phyloP scores from a whole-genome alignment of 2,113 vertebrate genomes.

The Micronycteris hirsuta region DNA sequence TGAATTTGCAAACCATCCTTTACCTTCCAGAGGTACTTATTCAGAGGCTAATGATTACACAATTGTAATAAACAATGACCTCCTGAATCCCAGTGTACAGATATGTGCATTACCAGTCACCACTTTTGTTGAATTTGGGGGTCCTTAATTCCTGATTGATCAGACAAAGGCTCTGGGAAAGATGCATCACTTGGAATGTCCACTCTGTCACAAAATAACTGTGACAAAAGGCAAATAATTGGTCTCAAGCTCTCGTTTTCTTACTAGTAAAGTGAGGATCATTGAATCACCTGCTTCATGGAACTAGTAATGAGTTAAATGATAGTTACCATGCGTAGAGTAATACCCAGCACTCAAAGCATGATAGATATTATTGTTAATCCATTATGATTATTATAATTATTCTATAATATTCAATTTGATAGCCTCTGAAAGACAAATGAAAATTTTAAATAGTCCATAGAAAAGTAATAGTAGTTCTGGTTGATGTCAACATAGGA shows the following conservation, averaged over 20 bases:
- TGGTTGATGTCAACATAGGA: background rate
- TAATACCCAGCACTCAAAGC: background rate
- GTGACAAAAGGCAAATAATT: background rate
- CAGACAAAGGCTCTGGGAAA: background rate
- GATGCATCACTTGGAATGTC: background rate
- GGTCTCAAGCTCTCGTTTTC: background rate
- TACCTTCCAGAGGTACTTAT: background rate
- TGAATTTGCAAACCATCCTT: background rate
- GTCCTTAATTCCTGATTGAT: background rate
- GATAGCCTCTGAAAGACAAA: background rate
- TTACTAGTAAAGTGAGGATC: background rate
- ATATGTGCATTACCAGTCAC: background rate
- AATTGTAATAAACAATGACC: background rate
- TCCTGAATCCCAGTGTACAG: background rate
- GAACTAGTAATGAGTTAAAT: background rate
- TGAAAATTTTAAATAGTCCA: background rate
- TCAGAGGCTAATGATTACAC: background rate
- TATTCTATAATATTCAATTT: background rate
- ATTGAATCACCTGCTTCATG: background rate
- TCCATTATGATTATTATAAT: background rate
- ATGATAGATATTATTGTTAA: background rate
- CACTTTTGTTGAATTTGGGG: background rate
- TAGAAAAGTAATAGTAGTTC: background rate
- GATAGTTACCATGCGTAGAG: background rate
- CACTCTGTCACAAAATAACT: background rate